Conservation (phyloP, 2,888 invertebrate genomes). For the Megamerina dolium region DNA sequence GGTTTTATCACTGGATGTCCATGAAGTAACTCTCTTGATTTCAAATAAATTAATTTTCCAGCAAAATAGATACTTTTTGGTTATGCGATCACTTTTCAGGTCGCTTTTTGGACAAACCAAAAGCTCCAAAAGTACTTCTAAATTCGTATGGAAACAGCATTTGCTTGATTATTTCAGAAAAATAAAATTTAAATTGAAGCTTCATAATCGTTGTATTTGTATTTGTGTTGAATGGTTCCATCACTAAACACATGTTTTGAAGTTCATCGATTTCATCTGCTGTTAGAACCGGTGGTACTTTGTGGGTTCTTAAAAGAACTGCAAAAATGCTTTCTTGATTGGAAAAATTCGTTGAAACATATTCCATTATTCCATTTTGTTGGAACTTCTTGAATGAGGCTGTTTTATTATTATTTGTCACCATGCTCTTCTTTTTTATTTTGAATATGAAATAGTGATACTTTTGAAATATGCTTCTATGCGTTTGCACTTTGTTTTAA, state of each 20-base stretch:
- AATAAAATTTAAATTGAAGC: no score
- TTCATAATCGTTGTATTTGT: no score
- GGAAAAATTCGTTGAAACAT: constrained; percentile 11
- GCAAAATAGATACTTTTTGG: no score
- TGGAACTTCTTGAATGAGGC: constrained; percentile 10
- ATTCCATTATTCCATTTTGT: constrained; percentile 13
- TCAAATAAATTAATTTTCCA: no score
- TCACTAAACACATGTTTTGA: constrained; percentile 8
- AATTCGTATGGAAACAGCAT: no score
- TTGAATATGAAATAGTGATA: constrained; percentile 7
- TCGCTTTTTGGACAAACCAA: no score
- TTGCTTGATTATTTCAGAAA: no score
- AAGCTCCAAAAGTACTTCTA: no score
- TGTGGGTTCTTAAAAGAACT: constrained; percentile 12
- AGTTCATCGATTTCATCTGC: constrained; percentile 13
- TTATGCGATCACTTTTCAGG: no score
- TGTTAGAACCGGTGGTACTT: constrained; percentile 12
- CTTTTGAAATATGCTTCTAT: no score
- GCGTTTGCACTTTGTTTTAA: constrained; percentile 11
- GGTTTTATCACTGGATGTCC: no score
- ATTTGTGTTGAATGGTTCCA: constrained; percentile 11
- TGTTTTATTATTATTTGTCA: constrained; percentile 5
- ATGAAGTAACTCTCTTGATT: no score
- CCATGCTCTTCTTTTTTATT: constrained; percentile 11
- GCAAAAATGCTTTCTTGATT: constrained; percentile 10